Evolutionary conservation across 2,113 vertebrate species (phyloP).

Genomic region (zebrafish (Danio rerio)): GRCz12tu NC_133184.1:13524001-13524500

Average conservation of each 20-base stretch:
- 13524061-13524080: too few relatives aligned
- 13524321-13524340: constrained; percentile 33
- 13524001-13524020: too few relatives aligned
- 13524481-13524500: constrained; percentile 29
- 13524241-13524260: constrained; percentile 23
- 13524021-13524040: too few relatives aligned
- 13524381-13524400: constrained; percentile 32
- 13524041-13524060: too few relatives aligned
- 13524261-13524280: background rate
- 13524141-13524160: too few relatives aligned
- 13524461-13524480: constrained; percentile 19
- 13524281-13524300: background rate
- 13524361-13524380: constrained; percentile 36
- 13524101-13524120: too few relatives aligned
- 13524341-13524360: background rate
- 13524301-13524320: constrained; percentile 38
- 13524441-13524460: constrained; percentile 18
- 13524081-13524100: too few relatives aligned
- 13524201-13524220: background rate
- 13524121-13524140: too few relatives aligned
- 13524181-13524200: too few relatives aligned
- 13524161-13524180: too few relatives aligned
- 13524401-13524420: constrained; percentile 52
- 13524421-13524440: constrained; percentile 54
- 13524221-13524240: background rate